phyloP scores from a whole-genome alignment of 2,888 invertebrate genomes.

The Dicroscelio sp. region DNA sequence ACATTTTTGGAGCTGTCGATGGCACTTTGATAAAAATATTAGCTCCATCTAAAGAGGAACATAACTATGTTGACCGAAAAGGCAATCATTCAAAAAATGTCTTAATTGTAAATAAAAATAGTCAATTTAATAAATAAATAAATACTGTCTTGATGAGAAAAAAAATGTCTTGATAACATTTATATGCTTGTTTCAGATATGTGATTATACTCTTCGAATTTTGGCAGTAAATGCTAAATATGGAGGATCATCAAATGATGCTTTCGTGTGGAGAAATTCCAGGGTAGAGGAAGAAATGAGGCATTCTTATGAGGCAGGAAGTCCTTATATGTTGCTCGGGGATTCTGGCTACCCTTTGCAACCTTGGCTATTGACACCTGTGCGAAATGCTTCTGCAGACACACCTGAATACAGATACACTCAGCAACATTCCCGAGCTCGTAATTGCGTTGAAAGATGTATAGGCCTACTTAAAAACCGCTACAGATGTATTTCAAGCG shows the following conservation, averaged over 20 bases:
- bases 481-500: not conserved
- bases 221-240: not conserved
- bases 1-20: too few relatives aligned
- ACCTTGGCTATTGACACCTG: not conserved
- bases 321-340: not conserved
- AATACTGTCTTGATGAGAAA: too few relatives aligned
- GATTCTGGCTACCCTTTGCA: not conserved
- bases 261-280: not conserved
- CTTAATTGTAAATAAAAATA: too few relatives aligned
- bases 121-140: too few relatives aligned
- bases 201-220: not conserved
- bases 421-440: not conserved
- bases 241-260: not conserved
- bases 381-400: not conserved
- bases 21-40: too few relatives aligned
- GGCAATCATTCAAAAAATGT: too few relatives aligned
- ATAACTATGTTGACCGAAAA: too few relatives aligned
- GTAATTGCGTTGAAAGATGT: not conserved
- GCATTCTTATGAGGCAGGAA: not conserved
- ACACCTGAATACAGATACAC: not conserved
- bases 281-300: not conserved
- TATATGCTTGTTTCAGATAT: not conserved
- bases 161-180: too few relatives aligned
- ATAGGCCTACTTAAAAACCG: not conserved
- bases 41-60: too few relatives aligned